phyloP scores from a whole-genome alignment of 1,140 invertebrate species.

The Drosophila lacteicornis region DNA sequence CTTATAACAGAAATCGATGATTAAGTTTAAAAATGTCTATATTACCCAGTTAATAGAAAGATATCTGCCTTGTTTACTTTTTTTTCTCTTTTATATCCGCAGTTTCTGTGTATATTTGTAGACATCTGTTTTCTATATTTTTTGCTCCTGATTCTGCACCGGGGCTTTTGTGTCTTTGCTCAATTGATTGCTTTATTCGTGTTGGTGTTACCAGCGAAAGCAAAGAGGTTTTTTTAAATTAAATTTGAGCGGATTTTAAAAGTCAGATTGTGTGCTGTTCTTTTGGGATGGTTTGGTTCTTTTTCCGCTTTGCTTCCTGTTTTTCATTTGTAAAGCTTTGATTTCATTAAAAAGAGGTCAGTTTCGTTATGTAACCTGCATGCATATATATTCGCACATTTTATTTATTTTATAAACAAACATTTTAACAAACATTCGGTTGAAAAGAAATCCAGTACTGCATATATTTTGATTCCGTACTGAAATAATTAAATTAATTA shows the following conservation, averaged over 20 bases:
- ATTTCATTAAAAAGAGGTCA: constrained; percentile 59
- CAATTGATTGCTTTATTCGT: constrained; percentile 77
- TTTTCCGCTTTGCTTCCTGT: constrained; percentile 23
- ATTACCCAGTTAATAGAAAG: not conserved
- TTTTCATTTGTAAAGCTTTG: constrained; percentile 44
- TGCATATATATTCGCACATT: not conserved
- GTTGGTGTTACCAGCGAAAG: constrained; percentile 32
- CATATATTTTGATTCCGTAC: not conserved
- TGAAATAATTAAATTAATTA: constrained; percentile 32
- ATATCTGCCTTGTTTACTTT: too few relatives aligned
- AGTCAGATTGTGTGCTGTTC: constrained; percentile 47
- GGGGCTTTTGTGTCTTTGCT: constrained; percentile 73
- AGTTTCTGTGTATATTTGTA: constrained; percentile 35
- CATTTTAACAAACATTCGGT: not conserved
- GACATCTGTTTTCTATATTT: constrained; percentile 22
- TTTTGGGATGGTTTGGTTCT: too few relatives aligned
- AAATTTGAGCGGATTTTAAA: constrained; percentile 77
- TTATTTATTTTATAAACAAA: not conserved
- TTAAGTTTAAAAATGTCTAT: not conserved
- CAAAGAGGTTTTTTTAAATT: constrained; percentile 68
- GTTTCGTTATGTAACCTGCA: constrained; percentile 5
- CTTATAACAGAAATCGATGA: too few relatives aligned
- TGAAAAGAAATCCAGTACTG: too few relatives aligned
- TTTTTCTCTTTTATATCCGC: constrained; percentile 27
- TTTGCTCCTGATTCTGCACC: constrained; percentile 37